Conservation (phyloP, 2,888 invertebrate species). For the Polietes domitor region DNA sequence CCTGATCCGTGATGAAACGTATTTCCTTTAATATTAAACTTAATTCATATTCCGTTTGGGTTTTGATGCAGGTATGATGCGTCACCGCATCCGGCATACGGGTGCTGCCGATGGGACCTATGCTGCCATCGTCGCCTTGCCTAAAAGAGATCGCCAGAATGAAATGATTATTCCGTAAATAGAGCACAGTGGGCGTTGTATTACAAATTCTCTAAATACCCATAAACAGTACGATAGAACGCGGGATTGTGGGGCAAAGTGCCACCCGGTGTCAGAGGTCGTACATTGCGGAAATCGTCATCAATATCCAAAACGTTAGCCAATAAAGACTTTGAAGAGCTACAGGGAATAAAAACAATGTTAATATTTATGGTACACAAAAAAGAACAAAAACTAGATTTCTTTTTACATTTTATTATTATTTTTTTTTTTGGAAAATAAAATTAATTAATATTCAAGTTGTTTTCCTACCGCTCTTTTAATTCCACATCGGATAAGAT, state of each 20-base stretch:
- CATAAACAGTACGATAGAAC: conserved; percentile 89
- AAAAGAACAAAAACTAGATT: neutral
- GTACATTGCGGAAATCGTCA: conserved; percentile 94
- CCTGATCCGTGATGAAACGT: conserved; percentile 94
- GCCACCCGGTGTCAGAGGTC: conserved; percentile 85
- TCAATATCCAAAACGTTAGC: conserved; percentile 98
- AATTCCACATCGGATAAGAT: conserved; percentile 93
- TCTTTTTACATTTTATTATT: neutral
- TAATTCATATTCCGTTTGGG: conserved; percentile 95
- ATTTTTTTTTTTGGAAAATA: neutral
- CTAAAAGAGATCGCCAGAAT: conserved; percentile 70
- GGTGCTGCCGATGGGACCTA: conserved; percentile 84
- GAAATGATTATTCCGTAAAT: conserved; percentile 23
- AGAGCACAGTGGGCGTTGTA: conserved; percentile 17
- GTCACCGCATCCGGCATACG: conserved; percentile 88
- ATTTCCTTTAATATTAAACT: conserved; percentile 97
- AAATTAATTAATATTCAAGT: neutral
- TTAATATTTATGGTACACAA: neutral
- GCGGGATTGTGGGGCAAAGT: conserved; percentile 83
- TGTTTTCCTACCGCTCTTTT: conserved; percentile 84
- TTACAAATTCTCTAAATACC: conserved; percentile 81
- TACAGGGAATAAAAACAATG: conserved; percentile 57
- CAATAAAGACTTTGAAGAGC: conserved; percentile 96
- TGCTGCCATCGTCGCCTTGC: conserved; percentile 81
- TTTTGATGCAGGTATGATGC: conserved; percentile 90